Evolutionary conservation across 2,797 vertebrate species (phyloP), one percentile per base, ranked within the genome.

Genomic region (Nannoperca obscura): DNA sequence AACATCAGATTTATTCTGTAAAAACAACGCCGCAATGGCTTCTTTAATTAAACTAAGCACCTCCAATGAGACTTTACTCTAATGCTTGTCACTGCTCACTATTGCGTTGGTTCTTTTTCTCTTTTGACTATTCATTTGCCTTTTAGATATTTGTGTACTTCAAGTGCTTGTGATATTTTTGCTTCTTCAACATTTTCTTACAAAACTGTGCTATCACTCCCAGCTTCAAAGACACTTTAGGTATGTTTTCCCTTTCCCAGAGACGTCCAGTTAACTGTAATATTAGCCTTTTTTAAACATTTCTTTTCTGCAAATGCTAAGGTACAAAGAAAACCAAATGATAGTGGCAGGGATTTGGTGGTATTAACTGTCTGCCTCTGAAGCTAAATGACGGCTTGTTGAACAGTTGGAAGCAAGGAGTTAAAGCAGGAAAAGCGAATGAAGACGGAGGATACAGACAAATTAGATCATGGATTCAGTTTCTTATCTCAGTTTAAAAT

Each of bases 401-500:
- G 11, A 11, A 63, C 38, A n/a, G 36, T 34, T 60, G 34, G 24
- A 61, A 27, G 38, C 40, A 38, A 38, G 36, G 8, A 38, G 8
- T 36, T 36, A 36, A 38, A 38, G 22, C 69, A 42, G 17, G 15
- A 19, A 8, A 71, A 1, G 12, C 7, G 10, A 20, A 19, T 0
- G 32, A 47, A 59, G 46, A 69, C 17, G 22, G 6, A 2, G 14
- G 36, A 46, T 53, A 19, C 1, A 27, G 13, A 11, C 19, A 24
- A n/a, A 63, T 71, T 47, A 62, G 11, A 66, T 15, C 55, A 52
- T 34, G 32, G 27, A 46, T 68, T 62, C 0, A 22, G 20, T 64
- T 73, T 64, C 20, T 74, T 50, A 63, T 69, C 10, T 62, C 0
- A 22, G 22, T 71, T 57, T 52, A 19, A 30, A 30, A 36, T 71